Percentiles rank a stretch among this genome's conserved stretches.
Conservation (phyloP, 2,888 invertebrate species). For the Antitype chi region DNA sequence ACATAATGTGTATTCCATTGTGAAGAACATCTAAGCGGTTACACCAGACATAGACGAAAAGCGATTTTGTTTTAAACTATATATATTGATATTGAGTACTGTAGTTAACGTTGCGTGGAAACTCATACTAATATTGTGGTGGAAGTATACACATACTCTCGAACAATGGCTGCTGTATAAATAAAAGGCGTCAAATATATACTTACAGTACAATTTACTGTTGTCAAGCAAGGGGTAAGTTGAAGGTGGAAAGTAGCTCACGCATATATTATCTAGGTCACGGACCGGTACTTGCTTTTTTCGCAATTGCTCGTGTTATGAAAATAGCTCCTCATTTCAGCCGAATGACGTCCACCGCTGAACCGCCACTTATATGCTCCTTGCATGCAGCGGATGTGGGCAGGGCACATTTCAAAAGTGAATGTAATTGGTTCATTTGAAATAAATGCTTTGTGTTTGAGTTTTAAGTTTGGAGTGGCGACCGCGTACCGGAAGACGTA, state of each 20-base stretch:
- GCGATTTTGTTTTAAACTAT: background rate
- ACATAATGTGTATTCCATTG: background rate
- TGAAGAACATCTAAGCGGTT: background rate
- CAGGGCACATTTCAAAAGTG: background rate
- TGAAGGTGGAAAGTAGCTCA: background rate
- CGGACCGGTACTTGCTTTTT: background rate
- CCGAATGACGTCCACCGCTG: background rate
- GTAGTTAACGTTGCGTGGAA: background rate
- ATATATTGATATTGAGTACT: background rate
- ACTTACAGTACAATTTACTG: background rate
- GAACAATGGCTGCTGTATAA: slow-evolving; percentile 4
- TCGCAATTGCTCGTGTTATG: background rate
- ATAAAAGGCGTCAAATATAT: slow-evolving; percentile 1
- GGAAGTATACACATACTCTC: background rate
- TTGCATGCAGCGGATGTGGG: background rate
- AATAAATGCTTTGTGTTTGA: too few relatives aligned
- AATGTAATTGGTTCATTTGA: too few relatives aligned
- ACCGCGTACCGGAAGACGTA: background rate
- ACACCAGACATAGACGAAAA: background rate
- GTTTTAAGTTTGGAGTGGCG: background rate
- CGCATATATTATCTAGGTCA: background rate
- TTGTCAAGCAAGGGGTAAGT: background rate
- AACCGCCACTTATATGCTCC: background rate
- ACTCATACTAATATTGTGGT: slow-evolving; percentile 1
- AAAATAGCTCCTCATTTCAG: background rate